Conservation (phyloP, 1,140 invertebrate species). For the Drosophila bipectinata region DNA sequence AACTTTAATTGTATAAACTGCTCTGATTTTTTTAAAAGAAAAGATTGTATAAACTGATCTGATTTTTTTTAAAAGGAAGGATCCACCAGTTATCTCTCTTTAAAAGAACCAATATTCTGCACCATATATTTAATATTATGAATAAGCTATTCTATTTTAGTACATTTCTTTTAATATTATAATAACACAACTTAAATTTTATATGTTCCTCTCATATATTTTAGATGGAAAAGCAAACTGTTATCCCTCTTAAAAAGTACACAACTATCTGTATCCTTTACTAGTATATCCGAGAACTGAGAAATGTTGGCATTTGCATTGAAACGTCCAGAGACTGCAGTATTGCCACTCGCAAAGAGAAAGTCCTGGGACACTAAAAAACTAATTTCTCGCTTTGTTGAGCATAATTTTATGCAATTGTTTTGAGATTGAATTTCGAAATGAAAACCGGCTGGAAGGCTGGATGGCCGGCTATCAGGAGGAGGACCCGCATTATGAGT, state of each 20-base stretch:
- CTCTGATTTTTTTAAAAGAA: too few species aligned
- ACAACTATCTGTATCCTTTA: background rate
- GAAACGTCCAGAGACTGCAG: slow-evolving; percentile 19
- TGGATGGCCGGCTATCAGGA: background rate
- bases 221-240: background rate
- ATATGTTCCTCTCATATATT: too few species aligned
- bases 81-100: too few species aligned
- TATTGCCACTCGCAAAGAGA: background rate
- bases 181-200: too few species aligned
- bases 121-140: too few species aligned
- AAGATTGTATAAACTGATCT: too few species aligned
- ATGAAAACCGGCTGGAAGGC: slow-evolving; percentile 16
- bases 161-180: too few species aligned
- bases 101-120: too few species aligned
- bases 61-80: too few species aligned
- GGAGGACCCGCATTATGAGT: slow-evolving; percentile 23
- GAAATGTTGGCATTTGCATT: slow-evolving; percentile 13
- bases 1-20: too few species aligned
- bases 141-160: too few species aligned
- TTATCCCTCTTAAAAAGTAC: background rate
- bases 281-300: background rate
- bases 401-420: slow-evolving; percentile 79
- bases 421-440: slow-evolving; percentile 64
- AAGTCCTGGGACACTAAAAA: slow-evolving; percentile 55
- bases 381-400: slow-evolving; percentile 75